Evolutionary conservation across 2,888 invertebrate genomes (phyloP).

Genomic region (Nemurella pictetii): DNA sequence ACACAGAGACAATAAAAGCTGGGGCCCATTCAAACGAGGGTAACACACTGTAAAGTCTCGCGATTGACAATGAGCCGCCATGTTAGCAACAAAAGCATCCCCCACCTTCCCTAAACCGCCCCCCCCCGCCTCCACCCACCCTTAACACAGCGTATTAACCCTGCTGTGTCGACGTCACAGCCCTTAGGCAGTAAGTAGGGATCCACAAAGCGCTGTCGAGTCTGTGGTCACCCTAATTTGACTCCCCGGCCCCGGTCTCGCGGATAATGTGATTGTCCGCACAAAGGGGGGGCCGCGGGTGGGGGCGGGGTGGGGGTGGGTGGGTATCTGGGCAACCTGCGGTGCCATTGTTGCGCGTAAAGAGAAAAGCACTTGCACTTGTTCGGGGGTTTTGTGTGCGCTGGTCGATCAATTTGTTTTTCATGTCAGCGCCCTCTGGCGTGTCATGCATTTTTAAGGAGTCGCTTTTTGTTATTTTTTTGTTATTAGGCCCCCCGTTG

Average conservation of each 20-base stretch:
- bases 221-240: slow-evolving; percentile 37
- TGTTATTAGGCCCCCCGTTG: background rate
- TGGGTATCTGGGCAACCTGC: background rate
- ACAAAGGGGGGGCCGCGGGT: slow-evolving; percentile 21
- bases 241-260: slow-evolving; percentile 20
- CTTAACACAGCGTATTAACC: slow-evolving; percentile 6
- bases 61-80: background rate
- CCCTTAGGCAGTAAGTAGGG: slow-evolving; percentile 24
- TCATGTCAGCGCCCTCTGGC: too few relatives aligned
- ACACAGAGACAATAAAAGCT: background rate
- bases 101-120: background rate
- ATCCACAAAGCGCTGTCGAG: background rate
- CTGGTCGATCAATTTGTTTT: background rate
- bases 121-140: background rate
- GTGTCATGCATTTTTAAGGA: background rate
- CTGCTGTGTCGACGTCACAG: background rate
- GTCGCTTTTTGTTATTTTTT: background rate
- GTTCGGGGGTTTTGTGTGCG: background rate
- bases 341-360: slow-evolving; percentile 7
- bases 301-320: slow-evolving; percentile 10
- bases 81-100: background rate
- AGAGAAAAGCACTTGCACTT: background rate
- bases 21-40: background rate
- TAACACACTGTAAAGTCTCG: background rate
- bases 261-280: slow-evolving; percentile 31